A percentile compares a stretch with the other conserved stretches of the same genome.
These are phyloP conservation scores for Gallinago nigripennis DNA, from an alignment of 2,797 vertebrate species.

Conservation along the genomic window DNA sequence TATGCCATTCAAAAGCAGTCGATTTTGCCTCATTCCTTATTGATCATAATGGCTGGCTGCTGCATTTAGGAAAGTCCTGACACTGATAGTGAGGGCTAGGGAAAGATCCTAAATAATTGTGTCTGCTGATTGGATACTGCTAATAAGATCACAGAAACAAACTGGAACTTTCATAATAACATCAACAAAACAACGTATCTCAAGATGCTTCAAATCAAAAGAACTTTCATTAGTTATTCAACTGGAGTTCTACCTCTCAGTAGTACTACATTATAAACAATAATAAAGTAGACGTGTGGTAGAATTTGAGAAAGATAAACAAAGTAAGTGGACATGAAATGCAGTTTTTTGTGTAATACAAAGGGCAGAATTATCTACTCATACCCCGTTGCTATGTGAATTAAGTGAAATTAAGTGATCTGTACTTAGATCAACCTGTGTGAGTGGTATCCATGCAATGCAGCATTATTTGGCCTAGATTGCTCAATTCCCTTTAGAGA, in stretches of 20 bases:
- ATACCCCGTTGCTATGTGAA: not conserved
- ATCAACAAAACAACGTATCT: not conserved
- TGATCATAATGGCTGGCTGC: not conserved
- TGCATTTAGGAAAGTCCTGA: not conserved
- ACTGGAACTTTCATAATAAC: not conserved
- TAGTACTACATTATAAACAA: not conserved
- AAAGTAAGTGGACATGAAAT: not conserved
- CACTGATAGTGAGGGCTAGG: not conserved
- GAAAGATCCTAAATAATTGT: not conserved
- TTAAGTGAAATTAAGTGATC: not conserved
- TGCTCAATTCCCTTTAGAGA: not conserved
- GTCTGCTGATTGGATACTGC: not conserved
- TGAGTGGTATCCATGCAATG: accelerated
- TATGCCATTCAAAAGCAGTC: not conserved
- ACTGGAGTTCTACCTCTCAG: not conserved
- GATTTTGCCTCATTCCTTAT: not conserved
- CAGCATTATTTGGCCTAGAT: not conserved
- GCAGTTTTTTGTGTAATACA: not conserved
- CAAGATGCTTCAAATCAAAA: not conserved
- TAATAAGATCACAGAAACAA: not conserved
- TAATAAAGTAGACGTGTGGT: not conserved
- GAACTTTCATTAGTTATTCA: not conserved
- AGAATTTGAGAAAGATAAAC: not conserved
- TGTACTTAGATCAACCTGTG: not conserved
- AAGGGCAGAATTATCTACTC: not conserved